Evolutionary conservation across 2,888 invertebrate species (phyloP).

Genomic region (Strigamia maritima): DNA sequence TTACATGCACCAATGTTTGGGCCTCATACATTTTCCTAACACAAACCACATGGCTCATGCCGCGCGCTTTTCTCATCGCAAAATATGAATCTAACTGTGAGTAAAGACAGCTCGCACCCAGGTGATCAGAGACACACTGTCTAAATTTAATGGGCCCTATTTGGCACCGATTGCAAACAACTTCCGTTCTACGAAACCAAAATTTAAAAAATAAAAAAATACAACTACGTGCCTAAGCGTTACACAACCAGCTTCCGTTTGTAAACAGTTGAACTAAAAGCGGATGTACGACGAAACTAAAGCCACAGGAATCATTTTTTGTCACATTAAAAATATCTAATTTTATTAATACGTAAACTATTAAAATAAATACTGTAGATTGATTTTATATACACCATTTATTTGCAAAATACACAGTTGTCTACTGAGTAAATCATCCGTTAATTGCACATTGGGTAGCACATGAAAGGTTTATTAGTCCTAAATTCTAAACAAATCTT

Average conservation of each 20-base stretch:
- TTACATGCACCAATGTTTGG: neutral
- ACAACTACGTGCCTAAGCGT: slow-evolving; percentile 13
- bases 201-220: neutral
- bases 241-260: slow-evolving; percentile 16
- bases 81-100: slow-evolving; percentile 25
- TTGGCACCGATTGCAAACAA: slow-evolving; percentile 11
- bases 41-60: slow-evolving; percentile 20
- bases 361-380: too few relatives aligned
- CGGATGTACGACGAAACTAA: slow-evolving; percentile 6
- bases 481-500: too few relatives aligned
- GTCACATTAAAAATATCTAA: slow-evolving; percentile 2
- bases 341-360: too few relatives aligned
- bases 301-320: slow-evolving; percentile 8
- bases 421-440: too few relatives aligned
- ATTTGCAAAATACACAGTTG: too few relatives aligned
- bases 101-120: slow-evolving; percentile 9
- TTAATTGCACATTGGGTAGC: too few relatives aligned
- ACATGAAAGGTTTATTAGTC: too few relatives aligned
- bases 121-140: slow-evolving; percentile 19
- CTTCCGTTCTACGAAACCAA: slow-evolving; percentile 6
- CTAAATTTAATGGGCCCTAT: slow-evolving; percentile 9
- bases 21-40: slow-evolving; percentile 7
- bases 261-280: neutral
- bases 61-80: slow-evolving; percentile 22
- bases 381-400: neutral